phyloP scores from a whole-genome alignment of 2,113 vertebrate species.

The Hydrochoerus hydrochaeris region DNA sequence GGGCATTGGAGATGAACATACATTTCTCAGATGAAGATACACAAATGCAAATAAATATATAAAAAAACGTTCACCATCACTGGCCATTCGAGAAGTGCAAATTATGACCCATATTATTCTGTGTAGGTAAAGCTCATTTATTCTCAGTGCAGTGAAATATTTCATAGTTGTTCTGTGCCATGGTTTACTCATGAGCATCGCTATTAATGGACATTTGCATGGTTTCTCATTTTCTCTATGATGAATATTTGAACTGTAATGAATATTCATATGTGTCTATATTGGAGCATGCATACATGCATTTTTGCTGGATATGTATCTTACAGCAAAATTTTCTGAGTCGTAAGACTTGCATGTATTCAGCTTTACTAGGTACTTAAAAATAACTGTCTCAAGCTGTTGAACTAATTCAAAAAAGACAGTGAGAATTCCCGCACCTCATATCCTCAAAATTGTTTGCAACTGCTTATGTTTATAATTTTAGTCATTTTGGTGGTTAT shows the following conservation, averaged over 20 bases:
- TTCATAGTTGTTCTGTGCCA: no score
- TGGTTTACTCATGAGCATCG: background rate
- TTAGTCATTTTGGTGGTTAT: background rate
- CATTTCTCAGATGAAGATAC: no score
- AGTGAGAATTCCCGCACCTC: background rate
- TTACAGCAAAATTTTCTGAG: background rate
- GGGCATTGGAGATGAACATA: no score
- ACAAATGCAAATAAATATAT: no score
- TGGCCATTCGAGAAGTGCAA: no score
- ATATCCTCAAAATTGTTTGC: background rate
- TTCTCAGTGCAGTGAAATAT: background rate
- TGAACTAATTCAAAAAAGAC: background rate
- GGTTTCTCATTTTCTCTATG: background rate
- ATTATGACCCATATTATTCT: background rate
- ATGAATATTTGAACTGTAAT: background rate
- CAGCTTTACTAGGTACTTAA: background rate
- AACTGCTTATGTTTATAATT: background rate
- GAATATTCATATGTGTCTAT: background rate
- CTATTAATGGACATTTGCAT: no score
- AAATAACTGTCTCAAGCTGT: background rate
- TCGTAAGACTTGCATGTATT: background rate
- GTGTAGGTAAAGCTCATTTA: background rate
- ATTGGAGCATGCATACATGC: background rate
- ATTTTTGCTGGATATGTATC: conserved; percentile 2
- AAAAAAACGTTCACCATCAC: no score